These are phyloP conservation scores for Penaeus indicus DNA, from an alignment of 1,140 invertebrate genomes.

Conservation along the genomic window DNA sequence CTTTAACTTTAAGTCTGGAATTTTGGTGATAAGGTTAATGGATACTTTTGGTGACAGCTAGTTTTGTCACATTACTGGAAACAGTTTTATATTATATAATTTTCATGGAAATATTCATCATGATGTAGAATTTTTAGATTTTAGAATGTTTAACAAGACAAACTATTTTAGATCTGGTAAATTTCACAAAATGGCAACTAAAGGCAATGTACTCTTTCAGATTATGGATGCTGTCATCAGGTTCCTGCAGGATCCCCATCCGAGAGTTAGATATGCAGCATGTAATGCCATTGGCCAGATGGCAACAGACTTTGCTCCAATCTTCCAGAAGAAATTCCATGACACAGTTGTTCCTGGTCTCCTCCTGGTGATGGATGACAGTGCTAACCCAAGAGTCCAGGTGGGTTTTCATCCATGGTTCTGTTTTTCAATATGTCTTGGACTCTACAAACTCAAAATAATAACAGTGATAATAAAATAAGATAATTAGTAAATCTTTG, in stretches of 20 bases:
- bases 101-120: conserved; percentile 18
- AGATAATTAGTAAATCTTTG: too few relatives aligned
- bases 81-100: neutral
- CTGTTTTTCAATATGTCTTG: neutral
- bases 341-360: conserved; percentile 92
- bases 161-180: too few relatives aligned
- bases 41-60: conserved; percentile 46
- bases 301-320: conserved; percentile 97
- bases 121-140: too few relatives aligned
- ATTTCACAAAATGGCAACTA: too few relatives aligned
- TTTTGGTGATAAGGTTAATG: conserved; percentile 55
- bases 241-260: conserved; percentile 88
- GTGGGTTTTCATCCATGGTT: conserved; percentile 70
- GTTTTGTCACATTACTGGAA: neutral
- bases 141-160: too few relatives aligned
- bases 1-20: neutral
- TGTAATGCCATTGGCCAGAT: conserved; percentile 99
- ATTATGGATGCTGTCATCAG: conserved; percentile 92
- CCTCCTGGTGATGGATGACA: conserved; percentile 91
- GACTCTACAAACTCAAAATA: too few relatives aligned
- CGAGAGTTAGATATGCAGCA: conserved; percentile 93
- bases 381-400: conserved; percentile 93
- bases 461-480: too few relatives aligned
- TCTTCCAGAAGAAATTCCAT: conserved; percentile 98
- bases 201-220: conserved; percentile 69